Percentiles rank a stretch among this genome's conserved stretches.
These are phyloP conservation scores for Eretmocerus hayati DNA, from an alignment of 2,888 invertebrate genomes.

Conservation along the genomic window DNA sequence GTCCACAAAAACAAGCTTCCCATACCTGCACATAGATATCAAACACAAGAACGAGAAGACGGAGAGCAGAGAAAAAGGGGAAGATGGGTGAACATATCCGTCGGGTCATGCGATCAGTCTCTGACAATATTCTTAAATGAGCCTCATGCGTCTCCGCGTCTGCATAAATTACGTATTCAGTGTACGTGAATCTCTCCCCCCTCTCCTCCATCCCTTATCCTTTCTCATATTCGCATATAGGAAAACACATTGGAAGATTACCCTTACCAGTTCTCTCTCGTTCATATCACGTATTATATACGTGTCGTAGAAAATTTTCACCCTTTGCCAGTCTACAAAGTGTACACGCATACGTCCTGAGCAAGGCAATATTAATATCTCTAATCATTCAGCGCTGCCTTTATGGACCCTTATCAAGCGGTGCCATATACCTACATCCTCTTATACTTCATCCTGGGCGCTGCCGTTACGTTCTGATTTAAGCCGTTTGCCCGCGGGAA, in stretches of 20 bases:
- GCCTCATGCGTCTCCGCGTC: not conserved
- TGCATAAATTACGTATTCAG: slow-evolving; percentile 8
- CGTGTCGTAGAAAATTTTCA: slow-evolving; percentile 34
- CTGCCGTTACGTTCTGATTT: slow-evolving; percentile 38
- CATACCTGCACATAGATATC: too few relatives aligned
- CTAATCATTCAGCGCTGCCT: slow-evolving; percentile 46
- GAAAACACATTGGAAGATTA: slow-evolving; percentile 1
- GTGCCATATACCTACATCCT: slow-evolving; percentile 35
- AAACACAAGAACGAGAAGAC: too few relatives aligned
- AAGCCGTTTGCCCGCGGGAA: slow-evolving; percentile 35
- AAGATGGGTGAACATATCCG: too few relatives aligned
- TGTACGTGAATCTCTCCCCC: not conserved
- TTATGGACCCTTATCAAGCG: slow-evolving; percentile 43
- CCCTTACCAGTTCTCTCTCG: not conserved
- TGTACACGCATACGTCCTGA: slow-evolving; percentile 12
- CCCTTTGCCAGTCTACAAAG: slow-evolving; percentile 31
- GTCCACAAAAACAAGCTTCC: too few relatives aligned
- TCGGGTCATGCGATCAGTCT: too few relatives aligned
- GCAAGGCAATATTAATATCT: slow-evolving; percentile 43
- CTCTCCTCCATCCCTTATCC: not conserved
- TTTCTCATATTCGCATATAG: not conserved
- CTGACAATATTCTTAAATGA: not conserved
- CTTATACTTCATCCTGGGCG: slow-evolving; percentile 38
- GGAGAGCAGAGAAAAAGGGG: too few relatives aligned
- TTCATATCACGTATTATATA: slow-evolving; percentile 9